phyloP scores from a whole-genome alignment of 2,113 vertebrate genomes.

The Hemicordylus capensis region DNA sequence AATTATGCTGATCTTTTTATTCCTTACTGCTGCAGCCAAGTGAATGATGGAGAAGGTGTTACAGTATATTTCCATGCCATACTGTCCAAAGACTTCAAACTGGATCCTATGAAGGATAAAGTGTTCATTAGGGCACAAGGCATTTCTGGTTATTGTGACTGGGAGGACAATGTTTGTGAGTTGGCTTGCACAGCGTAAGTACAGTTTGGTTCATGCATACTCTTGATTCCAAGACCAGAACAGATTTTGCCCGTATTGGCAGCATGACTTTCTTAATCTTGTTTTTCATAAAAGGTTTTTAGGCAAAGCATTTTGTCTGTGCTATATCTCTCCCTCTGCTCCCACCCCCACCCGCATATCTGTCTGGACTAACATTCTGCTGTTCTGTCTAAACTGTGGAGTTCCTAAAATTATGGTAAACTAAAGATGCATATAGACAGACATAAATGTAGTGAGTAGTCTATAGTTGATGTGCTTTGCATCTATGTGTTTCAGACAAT shows the following conservation, averaged over 20 bases:
- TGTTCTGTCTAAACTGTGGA: too few relatives aligned
- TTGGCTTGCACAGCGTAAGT: slow-evolving; percentile 64
- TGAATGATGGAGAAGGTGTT: slow-evolving; percentile 46
- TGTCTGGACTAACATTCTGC: too few relatives aligned
- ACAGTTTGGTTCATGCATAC: too few relatives aligned
- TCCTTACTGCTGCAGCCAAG: slow-evolving; percentile 30
- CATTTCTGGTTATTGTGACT: rapidly evolving
- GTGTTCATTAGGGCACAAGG: slow-evolving; percentile 74
- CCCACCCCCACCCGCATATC: too few relatives aligned
- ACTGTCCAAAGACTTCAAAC: slow-evolving; percentile 84
- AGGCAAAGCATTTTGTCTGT: background rate
- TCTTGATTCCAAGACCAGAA: background rate
- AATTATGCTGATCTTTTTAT: background rate
- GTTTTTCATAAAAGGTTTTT: background rate
- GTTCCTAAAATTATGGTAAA: too few relatives aligned
- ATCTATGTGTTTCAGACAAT: too few relatives aligned
- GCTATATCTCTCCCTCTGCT: background rate
- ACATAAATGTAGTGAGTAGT: too few relatives aligned
- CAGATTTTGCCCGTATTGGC: background rate
- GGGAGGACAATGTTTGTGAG: slow-evolving; percentile 53
- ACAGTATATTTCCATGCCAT: slow-evolving; percentile 89
- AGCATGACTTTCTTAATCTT: background rate
- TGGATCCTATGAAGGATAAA: slow-evolving; percentile 54
- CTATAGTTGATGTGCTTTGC: too few relatives aligned
- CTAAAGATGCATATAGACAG: too few relatives aligned